phyloP scores from a whole-genome alignment of 2,888 invertebrate species.

The Gisinianus flammeolus region DNA sequence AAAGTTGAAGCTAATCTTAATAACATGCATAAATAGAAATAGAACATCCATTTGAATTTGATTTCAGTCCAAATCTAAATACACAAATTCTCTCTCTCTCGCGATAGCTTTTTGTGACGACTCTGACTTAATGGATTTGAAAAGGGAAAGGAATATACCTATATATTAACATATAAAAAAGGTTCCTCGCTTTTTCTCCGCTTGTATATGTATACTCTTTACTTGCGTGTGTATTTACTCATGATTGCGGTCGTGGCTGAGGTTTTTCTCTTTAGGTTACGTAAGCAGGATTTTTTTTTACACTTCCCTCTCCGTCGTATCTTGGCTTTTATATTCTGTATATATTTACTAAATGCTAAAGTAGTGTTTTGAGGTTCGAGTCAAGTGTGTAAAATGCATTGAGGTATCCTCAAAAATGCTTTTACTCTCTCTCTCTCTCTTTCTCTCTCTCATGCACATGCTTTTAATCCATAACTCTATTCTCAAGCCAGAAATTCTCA shows the following conservation, averaged over 20 bases:
- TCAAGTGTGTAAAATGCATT: no score
- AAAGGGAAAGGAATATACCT: no score
- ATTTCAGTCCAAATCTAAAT: neutral
- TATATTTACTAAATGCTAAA: constrained; percentile 8
- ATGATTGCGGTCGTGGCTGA: neutral
- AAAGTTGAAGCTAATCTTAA: neutral
- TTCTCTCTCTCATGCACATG: neutral
- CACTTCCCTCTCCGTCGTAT: no score
- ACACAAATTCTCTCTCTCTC: neutral
- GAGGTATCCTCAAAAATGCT: no score
- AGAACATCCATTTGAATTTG: neutral
- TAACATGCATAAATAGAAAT: neutral
- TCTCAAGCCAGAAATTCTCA: neutral
- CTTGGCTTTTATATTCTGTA: no score
- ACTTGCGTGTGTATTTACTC: neutral
- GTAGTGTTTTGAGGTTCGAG: neutral
- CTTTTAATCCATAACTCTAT: neutral
- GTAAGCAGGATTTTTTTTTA: neutral
- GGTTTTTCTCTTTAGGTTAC: neutral
- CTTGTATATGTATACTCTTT: neutral
- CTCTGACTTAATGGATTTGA: neutral
- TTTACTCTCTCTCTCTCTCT: neutral
- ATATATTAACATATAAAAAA: neutral
- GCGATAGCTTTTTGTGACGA: neutral
- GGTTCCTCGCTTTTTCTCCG: neutral